A percentile compares a stretch with the other conserved stretches of the same genome.
phyloP scores from a whole-genome alignment of 1,140 invertebrate genomes.

The Diorhabda sublineata region DNA sequence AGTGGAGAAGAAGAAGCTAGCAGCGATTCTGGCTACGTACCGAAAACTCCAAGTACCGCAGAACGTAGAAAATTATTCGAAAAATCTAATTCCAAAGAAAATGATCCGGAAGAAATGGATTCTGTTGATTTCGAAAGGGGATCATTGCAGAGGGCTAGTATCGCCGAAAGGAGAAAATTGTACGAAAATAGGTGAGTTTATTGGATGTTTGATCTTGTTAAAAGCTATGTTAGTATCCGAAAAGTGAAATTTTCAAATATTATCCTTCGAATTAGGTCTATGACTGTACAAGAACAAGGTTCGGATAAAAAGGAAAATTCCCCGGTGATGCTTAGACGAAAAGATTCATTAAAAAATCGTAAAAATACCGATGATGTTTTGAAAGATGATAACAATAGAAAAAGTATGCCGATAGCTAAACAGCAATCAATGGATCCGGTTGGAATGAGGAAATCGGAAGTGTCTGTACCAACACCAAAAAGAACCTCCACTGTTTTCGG shows the following conservation, averaged over 20 bases:
- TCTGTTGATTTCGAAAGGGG: slow-evolving; percentile 52
- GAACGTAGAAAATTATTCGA: slow-evolving; percentile 69
- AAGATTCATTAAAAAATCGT: slow-evolving; percentile 42
- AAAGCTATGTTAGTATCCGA: slow-evolving; percentile 20
- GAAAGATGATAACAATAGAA: slow-evolving; percentile 54
- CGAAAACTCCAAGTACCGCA: slow-evolving; percentile 71
- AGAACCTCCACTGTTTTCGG: slow-evolving; percentile 83
- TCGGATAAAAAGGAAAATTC: slow-evolving; percentile 63
- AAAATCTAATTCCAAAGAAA: slow-evolving; percentile 42
- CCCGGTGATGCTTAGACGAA: slow-evolving; percentile 63
- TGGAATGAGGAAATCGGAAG: slow-evolving; percentile 43
- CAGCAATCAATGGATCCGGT: slow-evolving; percentile 53
- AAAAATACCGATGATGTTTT: slow-evolving; percentile 48
- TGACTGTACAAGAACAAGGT: slow-evolving; percentile 53
- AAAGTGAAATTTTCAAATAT: neutral
- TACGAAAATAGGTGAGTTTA: slow-evolving; percentile 63
- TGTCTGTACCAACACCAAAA: slow-evolving; percentile 58
- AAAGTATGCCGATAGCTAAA: slow-evolving; percentile 51
- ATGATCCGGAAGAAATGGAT: slow-evolving; percentile 47
- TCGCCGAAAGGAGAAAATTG: slow-evolving; percentile 70
- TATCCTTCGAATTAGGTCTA: slow-evolving; percentile 26
- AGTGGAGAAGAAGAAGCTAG: slow-evolving; percentile 58
- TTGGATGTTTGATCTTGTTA: slow-evolving; percentile 14
- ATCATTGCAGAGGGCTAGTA: slow-evolving; percentile 60
- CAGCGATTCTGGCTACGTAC: slow-evolving; percentile 46